A percentile compares a stretch with the other conserved stretches of the same genome.
These are phyloP conservation scores for Steinernema khuongi DNA, from an alignment of 1,140 invertebrate species.

Conservation along the genomic window DNA sequence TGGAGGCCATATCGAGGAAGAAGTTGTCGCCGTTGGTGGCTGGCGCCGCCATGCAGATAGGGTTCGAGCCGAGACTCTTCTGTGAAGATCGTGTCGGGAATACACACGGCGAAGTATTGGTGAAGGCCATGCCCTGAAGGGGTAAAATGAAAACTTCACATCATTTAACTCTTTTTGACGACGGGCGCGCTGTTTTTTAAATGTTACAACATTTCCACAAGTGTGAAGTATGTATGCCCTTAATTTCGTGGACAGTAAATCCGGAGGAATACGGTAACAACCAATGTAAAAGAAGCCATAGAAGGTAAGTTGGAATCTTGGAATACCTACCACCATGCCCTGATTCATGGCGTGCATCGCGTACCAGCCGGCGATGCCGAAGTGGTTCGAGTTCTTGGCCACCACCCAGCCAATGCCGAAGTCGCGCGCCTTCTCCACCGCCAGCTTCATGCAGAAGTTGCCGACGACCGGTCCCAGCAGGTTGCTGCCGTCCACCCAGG, in stretches of 20 bases:
- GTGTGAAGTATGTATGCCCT: no score
- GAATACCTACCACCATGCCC: constrained; percentile 67
- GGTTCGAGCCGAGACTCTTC: constrained; percentile 85
- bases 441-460: constrained; percentile 80
- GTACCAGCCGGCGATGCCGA: constrained; percentile 84
- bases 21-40: constrained; percentile 70
- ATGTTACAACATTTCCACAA: not conserved
- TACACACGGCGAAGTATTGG: constrained; percentile 83
- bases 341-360: constrained; percentile 70
- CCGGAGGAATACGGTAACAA: no score
- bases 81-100: constrained; percentile 76
- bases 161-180: not conserved
- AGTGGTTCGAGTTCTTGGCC: constrained; percentile 81
- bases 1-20: constrained; percentile 87
- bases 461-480: constrained; percentile 72
- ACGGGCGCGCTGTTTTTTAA: no score
- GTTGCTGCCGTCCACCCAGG: constrained; percentile 57
- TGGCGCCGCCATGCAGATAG: constrained; percentile 74
- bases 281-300: not conserved
- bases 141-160: not conserved
- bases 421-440: constrained; percentile 72
- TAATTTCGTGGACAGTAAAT: no score
- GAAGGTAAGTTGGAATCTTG: not conserved
- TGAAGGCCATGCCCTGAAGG: constrained; percentile 75
- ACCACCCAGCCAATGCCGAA: constrained; percentile 80